These are phyloP conservation scores for Agrochola macilenta DNA, from an alignment of 2,888 invertebrate genomes.

Conservation along the genomic window DNA sequence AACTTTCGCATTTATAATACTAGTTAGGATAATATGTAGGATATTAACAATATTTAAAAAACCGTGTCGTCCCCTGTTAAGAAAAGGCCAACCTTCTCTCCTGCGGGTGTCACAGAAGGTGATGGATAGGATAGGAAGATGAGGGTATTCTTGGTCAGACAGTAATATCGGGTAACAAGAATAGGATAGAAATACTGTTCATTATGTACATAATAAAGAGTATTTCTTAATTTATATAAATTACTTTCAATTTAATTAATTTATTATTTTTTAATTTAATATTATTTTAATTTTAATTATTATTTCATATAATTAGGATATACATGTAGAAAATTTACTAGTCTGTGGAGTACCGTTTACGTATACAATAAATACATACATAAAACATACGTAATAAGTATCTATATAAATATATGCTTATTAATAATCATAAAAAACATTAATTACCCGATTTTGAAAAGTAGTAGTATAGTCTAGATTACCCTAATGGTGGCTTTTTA, in stretches of 20 bases:
- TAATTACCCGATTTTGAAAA: too few relatives aligned
- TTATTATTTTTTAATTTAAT: too few relatives aligned
- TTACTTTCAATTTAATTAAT: too few relatives aligned
- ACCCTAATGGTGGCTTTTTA: background rate
- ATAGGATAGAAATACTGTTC: too few relatives aligned
- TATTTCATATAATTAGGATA: background rate
- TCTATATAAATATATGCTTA: background rate
- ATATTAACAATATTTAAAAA: background rate
- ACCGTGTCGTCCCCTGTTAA: background rate
- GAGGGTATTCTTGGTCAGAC: too few relatives aligned
- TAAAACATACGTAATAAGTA: background rate
- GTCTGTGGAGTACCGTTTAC: background rate
- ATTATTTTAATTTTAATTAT: too few relatives aligned
- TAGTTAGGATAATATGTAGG: background rate
- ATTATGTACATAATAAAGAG: too few relatives aligned
- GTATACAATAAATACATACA: background rate
- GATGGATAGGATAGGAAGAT: too few relatives aligned
- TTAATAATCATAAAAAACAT: too few relatives aligned
- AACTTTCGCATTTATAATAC: background rate
- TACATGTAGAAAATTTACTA: background rate
- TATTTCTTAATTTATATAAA: too few relatives aligned
- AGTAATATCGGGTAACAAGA: too few relatives aligned
- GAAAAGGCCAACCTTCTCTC: constrained; percentile 1
- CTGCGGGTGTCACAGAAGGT: too few relatives aligned
- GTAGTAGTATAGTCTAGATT: background rate